phyloP scores from a whole-genome alignment of 2,888 invertebrate genomes.

The Sycophila texana region DNA sequence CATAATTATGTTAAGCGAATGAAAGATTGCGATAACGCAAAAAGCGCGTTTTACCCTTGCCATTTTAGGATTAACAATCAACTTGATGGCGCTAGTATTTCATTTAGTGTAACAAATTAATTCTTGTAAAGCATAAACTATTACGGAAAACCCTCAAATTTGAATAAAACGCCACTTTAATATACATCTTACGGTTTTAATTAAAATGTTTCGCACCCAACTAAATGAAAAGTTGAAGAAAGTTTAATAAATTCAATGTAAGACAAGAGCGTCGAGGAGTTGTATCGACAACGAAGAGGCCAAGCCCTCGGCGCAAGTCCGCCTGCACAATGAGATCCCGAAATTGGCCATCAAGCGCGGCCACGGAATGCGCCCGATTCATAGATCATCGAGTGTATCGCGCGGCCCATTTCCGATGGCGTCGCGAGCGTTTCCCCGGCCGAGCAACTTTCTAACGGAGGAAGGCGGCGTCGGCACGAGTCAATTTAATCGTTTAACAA shows the following conservation, averaged over 20 bases:
- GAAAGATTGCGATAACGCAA: too few relatives aligned
- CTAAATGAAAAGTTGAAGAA: too few relatives aligned
- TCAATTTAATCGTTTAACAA: constrained; percentile 56
- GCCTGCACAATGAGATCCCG: constrained; percentile 36
- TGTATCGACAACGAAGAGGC: neutral
- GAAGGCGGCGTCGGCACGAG: neutral
- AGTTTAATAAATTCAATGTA: too few relatives aligned
- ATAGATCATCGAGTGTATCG: constrained; percentile 42
- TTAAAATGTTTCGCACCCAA: too few relatives aligned
- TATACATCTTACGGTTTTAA: too few relatives aligned
- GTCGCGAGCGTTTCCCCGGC: neutral
- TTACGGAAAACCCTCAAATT: too few relatives aligned
- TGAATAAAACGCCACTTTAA: too few relatives aligned
- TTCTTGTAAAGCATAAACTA: too few relatives aligned
- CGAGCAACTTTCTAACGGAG: neutral
- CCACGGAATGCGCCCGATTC: constrained; percentile 36
- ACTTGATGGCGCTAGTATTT: too few relatives aligned
- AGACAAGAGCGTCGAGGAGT: neutral
- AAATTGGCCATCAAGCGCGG: constrained; percentile 28
- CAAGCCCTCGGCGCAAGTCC: neutral
- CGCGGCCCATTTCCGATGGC: constrained; percentile 5
- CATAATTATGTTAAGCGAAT: neutral
- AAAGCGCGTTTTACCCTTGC: too few relatives aligned
- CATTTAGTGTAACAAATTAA: too few relatives aligned
- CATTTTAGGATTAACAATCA: too few relatives aligned